Conservation (phyloP, 2,888 invertebrate species). For the Hemistola chrysoprasaria region DNA sequence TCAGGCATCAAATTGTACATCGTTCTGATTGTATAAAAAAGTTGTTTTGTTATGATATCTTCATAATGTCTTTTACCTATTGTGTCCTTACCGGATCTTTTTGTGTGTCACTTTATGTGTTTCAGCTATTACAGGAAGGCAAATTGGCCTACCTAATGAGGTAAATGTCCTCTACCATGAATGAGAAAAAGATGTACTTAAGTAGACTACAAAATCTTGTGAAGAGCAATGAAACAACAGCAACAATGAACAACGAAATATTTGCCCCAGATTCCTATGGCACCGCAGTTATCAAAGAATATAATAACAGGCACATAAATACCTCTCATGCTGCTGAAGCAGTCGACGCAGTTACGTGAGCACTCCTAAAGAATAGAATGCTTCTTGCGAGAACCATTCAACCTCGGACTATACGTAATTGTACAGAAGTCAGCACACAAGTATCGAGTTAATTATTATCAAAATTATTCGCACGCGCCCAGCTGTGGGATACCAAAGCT, state of each 20-base stretch:
- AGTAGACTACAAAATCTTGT: background rate
- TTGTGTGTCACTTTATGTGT: no score
- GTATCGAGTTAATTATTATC: slow-evolving; percentile 50
- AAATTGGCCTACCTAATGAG: no score
- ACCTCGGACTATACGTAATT: slow-evolving; percentile 52
- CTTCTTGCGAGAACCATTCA: slow-evolving; percentile 62
- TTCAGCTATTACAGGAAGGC: background rate
- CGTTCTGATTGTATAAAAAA: no score
- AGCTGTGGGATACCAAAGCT: slow-evolving; percentile 40
- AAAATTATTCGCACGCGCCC: slow-evolving; percentile 62
- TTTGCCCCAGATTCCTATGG: slow-evolving; percentile 54
- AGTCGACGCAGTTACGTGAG: slow-evolving; percentile 56
- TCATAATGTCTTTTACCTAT: no score
- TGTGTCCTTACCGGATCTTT: no score
- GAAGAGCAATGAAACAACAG: slow-evolving; percentile 14
- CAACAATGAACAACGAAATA: slow-evolving; percentile 38
- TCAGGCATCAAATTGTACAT: no score
- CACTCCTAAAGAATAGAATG: slow-evolving; percentile 62
- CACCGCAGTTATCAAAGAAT: slow-evolving; percentile 36
- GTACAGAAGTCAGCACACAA: slow-evolving; percentile 55
- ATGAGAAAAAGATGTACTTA: no score
- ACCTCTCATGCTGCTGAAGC: slow-evolving; percentile 46
- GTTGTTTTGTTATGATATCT: no score
- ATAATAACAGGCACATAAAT: slow-evolving; percentile 41
- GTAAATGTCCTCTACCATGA: no score